These are phyloP conservation scores for Lycopodina hypogea DNA, from an alignment of 37 sponge, comb jelly and placozoan species.

Conservation along the genomic window DNA sequence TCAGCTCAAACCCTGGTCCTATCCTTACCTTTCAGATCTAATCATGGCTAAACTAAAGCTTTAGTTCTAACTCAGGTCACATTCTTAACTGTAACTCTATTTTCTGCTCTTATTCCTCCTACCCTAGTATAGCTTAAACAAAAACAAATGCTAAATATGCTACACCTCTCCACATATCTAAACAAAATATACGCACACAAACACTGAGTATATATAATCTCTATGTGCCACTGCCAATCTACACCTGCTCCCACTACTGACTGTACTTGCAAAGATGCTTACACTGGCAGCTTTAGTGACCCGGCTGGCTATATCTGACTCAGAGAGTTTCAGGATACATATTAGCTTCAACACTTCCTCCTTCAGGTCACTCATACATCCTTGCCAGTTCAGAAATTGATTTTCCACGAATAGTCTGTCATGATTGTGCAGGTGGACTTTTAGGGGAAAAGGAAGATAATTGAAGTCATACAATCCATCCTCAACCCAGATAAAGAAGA, in stretches of 20 bases:
- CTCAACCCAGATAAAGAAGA: constrained; percentile 68
- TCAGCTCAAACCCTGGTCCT: too few species aligned
- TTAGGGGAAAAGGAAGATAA: constrained; percentile 55
- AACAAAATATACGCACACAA: too few species aligned
- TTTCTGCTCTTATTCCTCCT: too few species aligned
- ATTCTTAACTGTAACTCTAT: too few species aligned
- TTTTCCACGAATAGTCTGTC: constrained; percentile 20
- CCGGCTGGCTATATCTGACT: constrained; percentile 1
- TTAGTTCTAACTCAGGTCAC: too few species aligned
- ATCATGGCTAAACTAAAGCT: too few species aligned
- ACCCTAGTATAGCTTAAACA: too few species aligned
- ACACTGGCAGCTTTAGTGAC: constrained; percentile 31
- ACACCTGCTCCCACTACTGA: too few species aligned
- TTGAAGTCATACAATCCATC: constrained; percentile 73
- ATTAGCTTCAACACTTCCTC: constrained; percentile 20
- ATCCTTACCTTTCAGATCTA: too few species aligned
- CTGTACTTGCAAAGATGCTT: constrained; percentile 1
- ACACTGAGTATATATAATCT: too few species aligned
- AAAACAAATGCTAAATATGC: too few species aligned
- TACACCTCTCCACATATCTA: not conserved
- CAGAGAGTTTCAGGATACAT: constrained; percentile 29
- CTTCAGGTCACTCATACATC: not conserved
- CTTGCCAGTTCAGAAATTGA: not conserved
- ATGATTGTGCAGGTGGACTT: constrained; percentile 30
- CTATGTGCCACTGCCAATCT: too few species aligned